Percentiles rank a stretch among this genome's conserved stretches.
Evolutionary conservation across 1,140 invertebrate genomes (phyloP).

Genomic region (Triops longicaudatus): DNA sequence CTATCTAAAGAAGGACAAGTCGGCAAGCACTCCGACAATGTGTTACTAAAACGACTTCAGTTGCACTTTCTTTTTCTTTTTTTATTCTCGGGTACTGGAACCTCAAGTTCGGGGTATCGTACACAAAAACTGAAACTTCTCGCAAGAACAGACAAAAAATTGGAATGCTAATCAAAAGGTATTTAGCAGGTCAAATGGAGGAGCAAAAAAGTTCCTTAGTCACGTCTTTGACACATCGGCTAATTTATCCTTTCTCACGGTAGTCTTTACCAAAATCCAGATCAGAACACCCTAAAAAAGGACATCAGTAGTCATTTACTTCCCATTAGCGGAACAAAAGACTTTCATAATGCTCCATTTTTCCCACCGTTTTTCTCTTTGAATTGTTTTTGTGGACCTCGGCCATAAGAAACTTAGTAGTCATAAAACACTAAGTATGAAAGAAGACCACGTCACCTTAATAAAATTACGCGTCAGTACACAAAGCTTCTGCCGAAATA

Average conservation of each 20-base stretch:
- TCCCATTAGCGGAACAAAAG: neutral
- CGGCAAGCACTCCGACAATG: too few relatives aligned
- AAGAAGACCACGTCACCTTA: neutral
- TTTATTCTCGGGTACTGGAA: too few relatives aligned
- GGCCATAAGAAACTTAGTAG: neutral
- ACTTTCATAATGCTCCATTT: neutral
- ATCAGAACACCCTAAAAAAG: neutral
- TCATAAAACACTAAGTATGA: conserved; percentile 5
- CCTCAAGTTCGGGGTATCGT: neutral
- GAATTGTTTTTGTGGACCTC: neutral
- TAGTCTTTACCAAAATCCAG: neutral
- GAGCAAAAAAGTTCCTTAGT: neutral
- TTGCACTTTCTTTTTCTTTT: too few relatives aligned
- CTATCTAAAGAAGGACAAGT: too few relatives aligned
- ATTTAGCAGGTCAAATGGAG: neutral
- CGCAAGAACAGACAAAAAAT: too few relatives aligned
- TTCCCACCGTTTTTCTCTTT: neutral
- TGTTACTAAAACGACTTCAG: too few relatives aligned
- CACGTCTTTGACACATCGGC: neutral
- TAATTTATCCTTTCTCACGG: neutral
- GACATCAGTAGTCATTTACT: neutral
- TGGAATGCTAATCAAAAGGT: neutral
- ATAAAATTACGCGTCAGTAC: neutral
- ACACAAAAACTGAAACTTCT: neutral
- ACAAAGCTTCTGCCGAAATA: neutral